A percentile compares a stretch with the other conserved stretches of the same genome.
Evolutionary conservation across 2,797 vertebrate species (phyloP).

Genomic region (Pelobates cultripes): DNA sequence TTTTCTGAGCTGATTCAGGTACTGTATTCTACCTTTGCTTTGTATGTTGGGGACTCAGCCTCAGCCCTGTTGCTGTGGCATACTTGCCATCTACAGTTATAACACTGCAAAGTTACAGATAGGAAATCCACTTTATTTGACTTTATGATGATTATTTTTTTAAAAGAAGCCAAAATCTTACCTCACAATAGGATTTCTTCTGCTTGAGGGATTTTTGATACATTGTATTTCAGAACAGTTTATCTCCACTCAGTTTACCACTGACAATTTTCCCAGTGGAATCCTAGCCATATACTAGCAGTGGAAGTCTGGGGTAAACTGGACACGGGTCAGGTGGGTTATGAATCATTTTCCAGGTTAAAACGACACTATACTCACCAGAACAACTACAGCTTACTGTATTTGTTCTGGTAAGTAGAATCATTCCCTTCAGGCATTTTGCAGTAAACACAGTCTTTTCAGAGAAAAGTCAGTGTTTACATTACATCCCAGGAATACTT

Average conservation of each 20-base stretch:
- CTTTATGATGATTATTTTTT: constrained; percentile 54
- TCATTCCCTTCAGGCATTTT: too few species aligned
- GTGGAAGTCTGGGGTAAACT: background rate
- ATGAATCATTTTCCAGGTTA: background rate
- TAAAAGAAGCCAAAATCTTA: constrained; percentile 54
- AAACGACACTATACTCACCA: too few species aligned
- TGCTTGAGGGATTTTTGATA: constrained; percentile 60
- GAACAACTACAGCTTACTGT: too few species aligned
- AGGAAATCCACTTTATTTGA: constrained; percentile 58
- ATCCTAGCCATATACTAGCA: constrained; percentile 1
- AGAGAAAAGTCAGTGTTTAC: too few species aligned
- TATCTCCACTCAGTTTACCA: constrained; percentile 52
- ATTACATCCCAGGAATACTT: too few species aligned
- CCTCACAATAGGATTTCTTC: constrained; percentile 60
- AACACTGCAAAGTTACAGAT: constrained; percentile 60
- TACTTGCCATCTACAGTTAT: constrained; percentile 15
- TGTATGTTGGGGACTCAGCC: constrained; percentile 4
- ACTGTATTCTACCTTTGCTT: constrained; percentile 17
- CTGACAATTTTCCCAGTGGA: constrained; percentile 51
- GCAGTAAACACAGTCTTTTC: too few species aligned
- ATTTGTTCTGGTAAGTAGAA: too few species aligned
- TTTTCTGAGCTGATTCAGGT: background rate
- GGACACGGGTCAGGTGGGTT: background rate
- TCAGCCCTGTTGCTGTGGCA: constrained; percentile 8
- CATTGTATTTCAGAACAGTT: constrained; percentile 59